Conservation (phyloP, 1,140 invertebrate species). For the Schlechtendalia chinensis region DNA sequence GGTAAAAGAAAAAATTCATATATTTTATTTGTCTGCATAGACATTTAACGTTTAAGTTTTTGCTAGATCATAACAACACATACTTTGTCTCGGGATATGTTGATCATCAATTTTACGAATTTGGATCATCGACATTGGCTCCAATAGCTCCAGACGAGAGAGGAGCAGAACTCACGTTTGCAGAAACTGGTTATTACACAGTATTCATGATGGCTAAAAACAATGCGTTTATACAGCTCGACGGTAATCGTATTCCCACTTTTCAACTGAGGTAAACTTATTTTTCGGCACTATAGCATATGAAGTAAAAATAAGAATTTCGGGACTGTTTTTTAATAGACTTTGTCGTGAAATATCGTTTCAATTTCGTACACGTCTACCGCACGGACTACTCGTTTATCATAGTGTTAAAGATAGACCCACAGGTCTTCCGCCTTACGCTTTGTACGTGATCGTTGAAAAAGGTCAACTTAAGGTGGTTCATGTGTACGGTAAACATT, state of each 20-base stretch:
- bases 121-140: slow-evolving; percentile 52
- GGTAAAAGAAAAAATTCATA: slow-evolving; percentile 57
- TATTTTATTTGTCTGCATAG: not conserved
- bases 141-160: slow-evolving; percentile 70
- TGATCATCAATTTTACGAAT: slow-evolving; percentile 19
- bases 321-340: slow-evolving; percentile 58
- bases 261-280: slow-evolving; percentile 75
- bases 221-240: slow-evolving; percentile 82
- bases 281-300: not conserved
- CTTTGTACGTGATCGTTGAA: slow-evolving; percentile 83
- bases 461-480: slow-evolving; percentile 85
- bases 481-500: slow-evolving; percentile 83
- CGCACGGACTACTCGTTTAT: slow-evolving; percentile 81
- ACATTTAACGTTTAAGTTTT: not conserved
- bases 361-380: slow-evolving; percentile 79
- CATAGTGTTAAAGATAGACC: slow-evolving; percentile 82
- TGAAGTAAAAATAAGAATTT: not conserved
- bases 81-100: slow-evolving; percentile 6
- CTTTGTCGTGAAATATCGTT: slow-evolving; percentile 83
- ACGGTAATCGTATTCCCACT: slow-evolving; percentile 78
- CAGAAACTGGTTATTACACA: slow-evolving; percentile 73
- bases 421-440: slow-evolving; percentile 74
- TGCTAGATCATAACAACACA: slow-evolving; percentile 6
- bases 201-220: slow-evolving; percentile 85
- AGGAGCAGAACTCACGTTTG: slow-evolving; percentile 74